phyloP scores from a whole-genome alignment of 2,888 invertebrate genomes.

The Acleris cristana region DNA sequence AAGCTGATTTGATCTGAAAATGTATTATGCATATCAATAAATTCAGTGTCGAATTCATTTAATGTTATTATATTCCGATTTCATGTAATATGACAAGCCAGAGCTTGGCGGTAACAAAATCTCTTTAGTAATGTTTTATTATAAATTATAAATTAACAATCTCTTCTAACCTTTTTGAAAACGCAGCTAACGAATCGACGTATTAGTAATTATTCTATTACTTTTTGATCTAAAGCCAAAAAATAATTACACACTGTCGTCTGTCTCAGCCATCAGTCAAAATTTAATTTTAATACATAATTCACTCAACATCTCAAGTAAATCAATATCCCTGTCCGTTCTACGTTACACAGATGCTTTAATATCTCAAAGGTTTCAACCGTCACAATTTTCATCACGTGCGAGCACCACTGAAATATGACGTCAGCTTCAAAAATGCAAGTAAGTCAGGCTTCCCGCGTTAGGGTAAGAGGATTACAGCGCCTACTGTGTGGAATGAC shows the following conservation, averaged over 20 bases:
- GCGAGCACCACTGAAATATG: constrained; percentile 27
- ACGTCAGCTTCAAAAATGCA: constrained; percentile 32
- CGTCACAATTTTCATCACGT: constrained; percentile 23
- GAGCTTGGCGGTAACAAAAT: too few relatives aligned
- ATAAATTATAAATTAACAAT: too few relatives aligned
- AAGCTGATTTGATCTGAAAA: not conserved
- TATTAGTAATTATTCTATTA: too few relatives aligned
- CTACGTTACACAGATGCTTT: not conserved
- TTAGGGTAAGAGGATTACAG: constrained; percentile 71
- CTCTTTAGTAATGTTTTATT: too few relatives aligned
- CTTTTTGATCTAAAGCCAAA: too few relatives aligned
- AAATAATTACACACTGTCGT: too few relatives aligned
- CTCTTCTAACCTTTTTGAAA: too few relatives aligned
- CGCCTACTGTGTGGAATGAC: constrained; percentile 48
- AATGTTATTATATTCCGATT: too few relatives aligned
- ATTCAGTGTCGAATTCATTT: too few relatives aligned
- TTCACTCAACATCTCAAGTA: not conserved
- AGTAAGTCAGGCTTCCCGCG: constrained; percentile 54
- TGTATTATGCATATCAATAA: not conserved
- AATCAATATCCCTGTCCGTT: too few relatives aligned
- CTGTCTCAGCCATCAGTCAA: constrained; percentile 16
- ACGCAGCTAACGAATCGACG: too few relatives aligned
- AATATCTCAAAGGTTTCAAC: constrained; percentile 15
- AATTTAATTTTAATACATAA: constrained; percentile 25
- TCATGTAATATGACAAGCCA: too few relatives aligned